Conservation (phyloP, 2,888 invertebrate species). For the Agrochola circellaris region DNA sequence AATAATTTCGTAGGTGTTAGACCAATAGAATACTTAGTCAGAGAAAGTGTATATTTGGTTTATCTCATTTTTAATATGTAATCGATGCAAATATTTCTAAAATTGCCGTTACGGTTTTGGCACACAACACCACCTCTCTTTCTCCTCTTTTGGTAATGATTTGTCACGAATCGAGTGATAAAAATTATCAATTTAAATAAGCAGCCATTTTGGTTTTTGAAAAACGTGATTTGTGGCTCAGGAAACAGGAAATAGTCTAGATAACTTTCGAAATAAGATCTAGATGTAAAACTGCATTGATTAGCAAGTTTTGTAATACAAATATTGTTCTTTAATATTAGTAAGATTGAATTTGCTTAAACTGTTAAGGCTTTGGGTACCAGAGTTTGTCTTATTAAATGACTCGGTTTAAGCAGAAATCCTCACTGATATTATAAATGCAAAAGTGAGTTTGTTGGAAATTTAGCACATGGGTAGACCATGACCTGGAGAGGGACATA, state of each 20-base stretch:
- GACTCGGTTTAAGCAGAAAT: not conserved
- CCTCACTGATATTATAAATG: too few species aligned
- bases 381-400: too few species aligned
- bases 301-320: not conserved
- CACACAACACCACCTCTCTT: too few species aligned
- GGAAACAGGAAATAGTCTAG: slow-evolving; percentile 6
- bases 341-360: not conserved
- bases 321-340: not conserved
- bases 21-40: not conserved
- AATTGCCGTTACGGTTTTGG: not conserved
- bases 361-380: not conserved
- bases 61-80: not conserved
- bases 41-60: slow-evolving; percentile 18
- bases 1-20: not conserved
- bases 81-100: slow-evolving; percentile 12
- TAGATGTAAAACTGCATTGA: not conserved
- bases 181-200: slow-evolving; percentile 4
- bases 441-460: too few species aligned
- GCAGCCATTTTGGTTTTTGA: not conserved
- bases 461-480: too few species aligned
- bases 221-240: slow-evolving; percentile 1
- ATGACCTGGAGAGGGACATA: too few species aligned
- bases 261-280: slow-evolving; percentile 24
- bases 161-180: not conserved
- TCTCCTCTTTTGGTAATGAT: slow-evolving; percentile 22